These are phyloP conservation scores for Tetragonula carbonaria DNA, from an alignment of 2,888 invertebrate species.

Conservation along the genomic window DNA sequence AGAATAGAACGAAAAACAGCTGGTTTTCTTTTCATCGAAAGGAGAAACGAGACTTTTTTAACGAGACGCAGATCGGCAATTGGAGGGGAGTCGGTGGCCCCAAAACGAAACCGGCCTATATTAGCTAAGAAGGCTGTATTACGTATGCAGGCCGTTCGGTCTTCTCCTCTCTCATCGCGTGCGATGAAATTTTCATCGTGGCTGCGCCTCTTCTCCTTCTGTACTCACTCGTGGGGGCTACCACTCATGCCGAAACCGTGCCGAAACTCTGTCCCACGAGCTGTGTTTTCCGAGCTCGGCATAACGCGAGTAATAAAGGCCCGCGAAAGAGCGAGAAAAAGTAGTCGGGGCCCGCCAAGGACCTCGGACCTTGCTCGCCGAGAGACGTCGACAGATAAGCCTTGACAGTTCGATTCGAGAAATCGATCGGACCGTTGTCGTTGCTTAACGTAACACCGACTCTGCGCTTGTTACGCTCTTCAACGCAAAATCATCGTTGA, in stretches of 20 bases:
- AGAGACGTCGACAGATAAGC: slow-evolving; percentile 45
- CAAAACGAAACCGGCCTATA: slow-evolving; percentile 74
- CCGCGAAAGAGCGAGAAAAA: slow-evolving; percentile 64
- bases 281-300: slow-evolving; percentile 29
- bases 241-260: slow-evolving; percentile 56
- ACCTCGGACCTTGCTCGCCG: slow-evolving; percentile 32
- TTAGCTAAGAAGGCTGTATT: slow-evolving; percentile 75
- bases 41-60: slow-evolving; percentile 39
- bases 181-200: slow-evolving; percentile 72
- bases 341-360: slow-evolving; percentile 56
- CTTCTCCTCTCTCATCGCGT: slow-evolving; percentile 58
- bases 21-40: slow-evolving; percentile 27
- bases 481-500: slow-evolving; percentile 2
- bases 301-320: slow-evolving; percentile 63
- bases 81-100: slow-evolving; percentile 51
- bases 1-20: slow-evolving; percentile 29
- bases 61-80: slow-evolving; percentile 35
- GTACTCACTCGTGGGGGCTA: slow-evolving; percentile 39
- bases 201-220: slow-evolving; percentile 4
- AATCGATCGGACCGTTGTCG: slow-evolving; percentile 50
- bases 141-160: slow-evolving; percentile 76
- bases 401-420: slow-evolving; percentile 43
- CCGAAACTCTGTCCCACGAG: slow-evolving; percentile 63
- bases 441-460: slow-evolving; percentile 25
- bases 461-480: slow-evolving; percentile 10